phyloP scores from a whole-genome alignment of 2,797 vertebrate species.

The Danio jaintianensis region DNA sequence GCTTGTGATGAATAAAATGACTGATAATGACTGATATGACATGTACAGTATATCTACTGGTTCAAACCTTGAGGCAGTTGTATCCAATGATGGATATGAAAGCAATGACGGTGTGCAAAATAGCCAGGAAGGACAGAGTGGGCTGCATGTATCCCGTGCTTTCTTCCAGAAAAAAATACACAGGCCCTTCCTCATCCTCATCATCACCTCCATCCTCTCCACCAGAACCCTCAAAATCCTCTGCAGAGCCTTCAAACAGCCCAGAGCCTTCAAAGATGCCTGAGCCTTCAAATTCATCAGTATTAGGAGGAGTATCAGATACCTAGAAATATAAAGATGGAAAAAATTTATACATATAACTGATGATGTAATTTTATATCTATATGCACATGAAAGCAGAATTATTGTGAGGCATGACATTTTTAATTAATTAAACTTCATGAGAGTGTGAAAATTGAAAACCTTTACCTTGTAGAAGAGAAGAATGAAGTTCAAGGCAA shows the following conservation, averaged over 20 bases:
- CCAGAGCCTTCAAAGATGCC: slow-evolving; percentile 78
- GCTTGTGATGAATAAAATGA: neutral
- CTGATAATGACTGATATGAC: neutral
- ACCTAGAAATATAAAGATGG: slow-evolving; percentile 81
- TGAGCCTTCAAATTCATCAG: slow-evolving; percentile 78
- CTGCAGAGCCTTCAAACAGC: slow-evolving; percentile 76
- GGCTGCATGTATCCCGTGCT: slow-evolving; percentile 97
- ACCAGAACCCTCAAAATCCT: slow-evolving; percentile 78
- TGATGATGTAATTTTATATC: neutral
- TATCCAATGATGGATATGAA: slow-evolving; percentile 97
- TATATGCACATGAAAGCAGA: neutral
- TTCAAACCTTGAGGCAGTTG: slow-evolving; percentile 91
- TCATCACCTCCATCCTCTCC: slow-evolving; percentile 75
- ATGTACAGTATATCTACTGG: neutral
- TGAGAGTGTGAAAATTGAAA: neutral
- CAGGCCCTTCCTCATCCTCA: slow-evolving; percentile 83
- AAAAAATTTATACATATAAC: neutral
- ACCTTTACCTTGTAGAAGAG: slow-evolving; percentile 86
- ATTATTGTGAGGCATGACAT: neutral
- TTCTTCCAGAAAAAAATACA: slow-evolving; percentile 93
- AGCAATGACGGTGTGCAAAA: slow-evolving; percentile 89
- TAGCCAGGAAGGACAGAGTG: slow-evolving; percentile 83
- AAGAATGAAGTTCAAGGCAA: slow-evolving; percentile 94
- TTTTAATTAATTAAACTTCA: neutral
- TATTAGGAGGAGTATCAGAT: slow-evolving; percentile 82